Conservation (phyloP, 2,888 invertebrate genomes). For the Pristionchus japonicus region DNA sequence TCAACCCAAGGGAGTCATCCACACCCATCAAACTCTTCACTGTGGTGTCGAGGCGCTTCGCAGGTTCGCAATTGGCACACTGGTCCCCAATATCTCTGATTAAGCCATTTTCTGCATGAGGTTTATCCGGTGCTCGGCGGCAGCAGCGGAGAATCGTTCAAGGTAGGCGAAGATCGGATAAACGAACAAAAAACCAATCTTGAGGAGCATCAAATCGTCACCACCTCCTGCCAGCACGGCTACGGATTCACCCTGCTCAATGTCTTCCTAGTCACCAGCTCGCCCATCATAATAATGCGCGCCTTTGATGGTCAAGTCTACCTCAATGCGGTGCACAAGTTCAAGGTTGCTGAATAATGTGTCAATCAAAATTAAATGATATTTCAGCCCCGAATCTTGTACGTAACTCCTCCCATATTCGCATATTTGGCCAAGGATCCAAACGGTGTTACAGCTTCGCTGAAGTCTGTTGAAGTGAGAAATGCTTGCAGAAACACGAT, state of each 20-base stretch:
- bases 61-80: background rate
- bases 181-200: background rate
- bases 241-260: background rate
- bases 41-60: background rate
- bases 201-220: background rate
- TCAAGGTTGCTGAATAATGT: background rate
- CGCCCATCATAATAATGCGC: background rate
- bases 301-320: background rate
- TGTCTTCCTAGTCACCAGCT: background rate
- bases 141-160: background rate
- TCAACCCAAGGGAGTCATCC: conserved; percentile 1
- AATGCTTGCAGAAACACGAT: background rate
- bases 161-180: background rate
- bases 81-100: background rate
- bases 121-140: background rate
- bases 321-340: background rate
- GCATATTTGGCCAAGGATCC: background rate
- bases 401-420: background rate
- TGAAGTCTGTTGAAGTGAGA: background rate
- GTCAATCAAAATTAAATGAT: background rate
- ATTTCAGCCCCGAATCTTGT: background rate
- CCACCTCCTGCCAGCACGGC: background rate
- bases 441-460: background rate
- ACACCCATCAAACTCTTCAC: background rate
- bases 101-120: background rate